Percentiles rank a stretch among this genome's conserved stretches.
These are phyloP conservation scores for Pachypanchax playfairii DNA, from an alignment of 2,113 vertebrate genomes.

Conservation along the genomic window DNA sequence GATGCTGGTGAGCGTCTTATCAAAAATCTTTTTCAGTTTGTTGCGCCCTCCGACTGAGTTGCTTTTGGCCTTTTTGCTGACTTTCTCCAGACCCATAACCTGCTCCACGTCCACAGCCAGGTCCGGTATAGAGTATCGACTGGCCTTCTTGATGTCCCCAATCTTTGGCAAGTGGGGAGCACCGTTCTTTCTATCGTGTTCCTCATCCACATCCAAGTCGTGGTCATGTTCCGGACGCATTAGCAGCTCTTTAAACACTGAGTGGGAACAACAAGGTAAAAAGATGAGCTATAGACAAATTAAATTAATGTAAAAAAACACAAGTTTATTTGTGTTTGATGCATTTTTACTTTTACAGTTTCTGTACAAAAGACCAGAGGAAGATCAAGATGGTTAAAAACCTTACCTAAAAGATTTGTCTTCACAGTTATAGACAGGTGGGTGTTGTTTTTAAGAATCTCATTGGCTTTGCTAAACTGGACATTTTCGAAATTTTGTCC, in stretches of 20 bases:
- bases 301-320: neutral
- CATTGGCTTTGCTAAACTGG: conserved; percentile 95
- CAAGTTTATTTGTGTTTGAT: neutral
- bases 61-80: conserved; percentile 94
- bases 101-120: conserved; percentile 97
- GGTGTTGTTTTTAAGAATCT: conserved; percentile 99
- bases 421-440: conserved; percentile 99
- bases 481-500: conserved; percentile 99
- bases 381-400: neutral
- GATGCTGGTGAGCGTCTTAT: conserved; percentile 98
- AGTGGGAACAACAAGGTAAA: neutral
- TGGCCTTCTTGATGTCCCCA: conserved; percentile 96
- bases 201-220: conserved; percentile 81
- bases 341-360: neutral
- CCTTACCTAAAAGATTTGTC: conserved; percentile 98
- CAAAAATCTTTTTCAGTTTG: conserved; percentile 98
- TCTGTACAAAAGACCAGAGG: neutral
- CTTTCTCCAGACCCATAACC: conserved; percentile 96
- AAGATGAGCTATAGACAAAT: neutral
- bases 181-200: conserved; percentile 93
- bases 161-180: conserved; percentile 97
- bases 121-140: conserved; percentile 96
- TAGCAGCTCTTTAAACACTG: conserved; percentile 97
- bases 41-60: conserved; percentile 95
- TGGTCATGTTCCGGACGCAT: conserved; percentile 88